Percentiles rank a stretch among this genome's conserved stretches.
Conservation (phyloP, 2,113 vertebrate genomes). For the Tragulus kanchil region DNA sequence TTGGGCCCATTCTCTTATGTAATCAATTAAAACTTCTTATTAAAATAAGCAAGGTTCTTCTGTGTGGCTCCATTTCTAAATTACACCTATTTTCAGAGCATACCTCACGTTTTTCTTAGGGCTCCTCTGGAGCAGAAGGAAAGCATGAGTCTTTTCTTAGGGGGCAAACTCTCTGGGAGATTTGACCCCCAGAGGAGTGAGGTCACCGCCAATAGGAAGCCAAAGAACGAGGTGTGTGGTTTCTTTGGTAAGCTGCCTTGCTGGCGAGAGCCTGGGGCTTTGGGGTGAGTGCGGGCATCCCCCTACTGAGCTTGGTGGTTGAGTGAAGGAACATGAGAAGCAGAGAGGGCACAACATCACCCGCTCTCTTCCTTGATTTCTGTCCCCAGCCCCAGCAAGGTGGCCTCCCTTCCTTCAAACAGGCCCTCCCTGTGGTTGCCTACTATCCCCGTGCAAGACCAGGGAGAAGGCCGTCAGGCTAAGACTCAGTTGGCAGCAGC, state of each 20-base stretch:
- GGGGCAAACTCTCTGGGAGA: neutral
- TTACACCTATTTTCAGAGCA: accelerated
- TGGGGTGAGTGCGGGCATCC: accelerated
- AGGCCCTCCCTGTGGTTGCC: neutral
- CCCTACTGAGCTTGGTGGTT: neutral
- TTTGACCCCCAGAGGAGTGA: accelerated
- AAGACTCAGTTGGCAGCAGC: neutral
- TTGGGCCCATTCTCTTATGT: no score
- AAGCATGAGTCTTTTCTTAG: neutral
- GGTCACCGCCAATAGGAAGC: neutral
- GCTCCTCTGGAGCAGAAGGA: neutral
- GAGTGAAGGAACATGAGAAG: neutral
- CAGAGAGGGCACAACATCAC: neutral
- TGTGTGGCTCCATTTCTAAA: neutral
- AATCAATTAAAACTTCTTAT: neutral
- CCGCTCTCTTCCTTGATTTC: neutral
- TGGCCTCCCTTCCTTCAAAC: neutral
- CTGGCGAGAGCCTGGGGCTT: neutral
- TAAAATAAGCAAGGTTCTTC: neutral
- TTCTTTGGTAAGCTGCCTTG: no score
- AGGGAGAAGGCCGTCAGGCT: neutral
- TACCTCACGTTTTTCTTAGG: accelerated
- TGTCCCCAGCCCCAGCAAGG: accelerated
- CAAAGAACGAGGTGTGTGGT: accelerated
- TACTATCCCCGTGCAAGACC: no score